These are phyloP conservation scores for Sternotherus odoratus DNA, from an alignment of 2,797 vertebrate genomes.

Conservation along the genomic window DNA sequence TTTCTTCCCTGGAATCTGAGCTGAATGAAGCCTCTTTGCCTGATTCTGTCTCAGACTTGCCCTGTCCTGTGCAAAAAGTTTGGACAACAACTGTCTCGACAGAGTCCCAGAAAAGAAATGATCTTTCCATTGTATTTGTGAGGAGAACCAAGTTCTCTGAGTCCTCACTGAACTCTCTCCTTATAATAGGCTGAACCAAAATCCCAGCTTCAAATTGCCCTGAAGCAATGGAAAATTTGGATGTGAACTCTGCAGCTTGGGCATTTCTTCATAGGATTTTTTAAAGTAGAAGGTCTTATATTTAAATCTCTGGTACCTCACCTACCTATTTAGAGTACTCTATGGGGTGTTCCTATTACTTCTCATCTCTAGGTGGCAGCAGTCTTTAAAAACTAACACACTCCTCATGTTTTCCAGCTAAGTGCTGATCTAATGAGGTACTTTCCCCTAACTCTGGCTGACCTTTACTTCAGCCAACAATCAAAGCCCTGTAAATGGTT, in stretches of 20 bases:
- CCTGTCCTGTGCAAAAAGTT: not conserved
- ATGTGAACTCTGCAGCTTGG: not conserved
- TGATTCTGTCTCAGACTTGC: not conserved
- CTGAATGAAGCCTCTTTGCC: not conserved
- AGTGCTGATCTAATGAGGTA: not conserved
- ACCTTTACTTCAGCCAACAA: not conserved
- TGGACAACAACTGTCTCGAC: not conserved
- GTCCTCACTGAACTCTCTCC: not conserved
- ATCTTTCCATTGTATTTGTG: not conserved
- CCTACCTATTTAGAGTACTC: not conserved
- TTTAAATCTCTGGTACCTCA: fast-evolving
- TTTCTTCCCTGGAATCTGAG: not conserved
- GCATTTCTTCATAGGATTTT: not conserved
- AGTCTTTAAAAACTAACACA: slow-evolving; percentile 50
- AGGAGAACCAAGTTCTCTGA: not conserved
- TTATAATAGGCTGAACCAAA: not conserved
- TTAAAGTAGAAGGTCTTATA: fast-evolving
- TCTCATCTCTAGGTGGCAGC: slow-evolving; percentile 75
- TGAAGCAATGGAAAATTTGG: fast-evolving
- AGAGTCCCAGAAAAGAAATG: not conserved
- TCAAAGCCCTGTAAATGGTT: not conserved
- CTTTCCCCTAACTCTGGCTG: not conserved
- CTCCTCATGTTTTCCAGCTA: not conserved
- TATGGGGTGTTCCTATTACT: slow-evolving; percentile 26
- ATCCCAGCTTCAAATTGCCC: not conserved